Percentiles rank a stretch among this genome's conserved stretches.
phyloP scores from a whole-genome alignment of 1,140 invertebrate genomes.

The Pteromalus puparum region DNA sequence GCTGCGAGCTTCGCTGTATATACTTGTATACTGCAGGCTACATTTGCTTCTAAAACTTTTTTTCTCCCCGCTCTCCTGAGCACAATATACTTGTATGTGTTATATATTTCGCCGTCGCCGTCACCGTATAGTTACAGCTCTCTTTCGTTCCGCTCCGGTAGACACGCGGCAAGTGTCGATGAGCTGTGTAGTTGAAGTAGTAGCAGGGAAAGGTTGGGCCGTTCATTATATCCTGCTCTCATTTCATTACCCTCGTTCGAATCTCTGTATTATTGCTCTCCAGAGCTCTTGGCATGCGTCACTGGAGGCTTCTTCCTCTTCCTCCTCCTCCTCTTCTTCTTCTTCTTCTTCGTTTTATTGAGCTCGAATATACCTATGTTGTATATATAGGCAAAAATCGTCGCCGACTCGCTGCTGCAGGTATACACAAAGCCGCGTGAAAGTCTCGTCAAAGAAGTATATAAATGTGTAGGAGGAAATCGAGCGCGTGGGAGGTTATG shows the following conservation, averaged over 20 bases:
- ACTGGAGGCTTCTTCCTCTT: background rate
- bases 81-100: background rate
- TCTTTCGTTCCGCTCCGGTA: background rate
- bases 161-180: background rate
- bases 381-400: no score
- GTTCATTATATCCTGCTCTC: conserved; percentile 51
- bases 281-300: background rate
- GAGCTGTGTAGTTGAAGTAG: background rate
- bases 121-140: no score
- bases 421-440: conserved; percentile 6
- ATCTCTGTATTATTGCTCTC: conserved; percentile 53
- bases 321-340: no score
- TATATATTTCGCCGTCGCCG: background rate
- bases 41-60: no score
- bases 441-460: background rate
- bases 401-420: background rate
- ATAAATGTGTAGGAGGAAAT: conserved; percentile 23
- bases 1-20: no score
- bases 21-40: no score
- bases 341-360: no score
- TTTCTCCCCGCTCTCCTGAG: background rate
- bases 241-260: conserved; percentile 61
- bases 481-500: conserved; percentile 48
- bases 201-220: background rate
- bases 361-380: no score